Evolutionary conservation across 37 sponge, comb jelly and placozoan genomes (phyloP), one percentile per base, ranked within the genome.

Genomic region (Aphrocallistes beatrix): DNA sequence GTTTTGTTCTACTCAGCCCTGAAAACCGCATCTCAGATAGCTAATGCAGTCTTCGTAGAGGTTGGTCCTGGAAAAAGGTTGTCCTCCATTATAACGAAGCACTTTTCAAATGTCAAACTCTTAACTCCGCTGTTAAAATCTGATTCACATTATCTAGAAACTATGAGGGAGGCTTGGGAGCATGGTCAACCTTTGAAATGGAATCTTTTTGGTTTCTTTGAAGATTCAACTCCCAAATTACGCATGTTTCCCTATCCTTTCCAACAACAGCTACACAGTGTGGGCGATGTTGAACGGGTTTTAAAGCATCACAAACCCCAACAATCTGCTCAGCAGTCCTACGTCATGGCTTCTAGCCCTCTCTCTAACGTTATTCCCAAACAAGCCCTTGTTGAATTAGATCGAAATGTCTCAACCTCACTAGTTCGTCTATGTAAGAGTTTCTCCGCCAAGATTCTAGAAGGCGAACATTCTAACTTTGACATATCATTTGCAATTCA

Each of bases 11-110:
- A 60, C 75, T 1, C 75, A 25, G 75, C 75, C 10, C 34, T 60
- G 3, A 30, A 60, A 60, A 25, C 32, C 17, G 75, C 75, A 8
- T 19, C 21, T 32, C 17, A 60, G n/a, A 60, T 60, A 13, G 75
- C 75, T 19, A 60, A 60, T 13, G 28, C 75, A 19, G 75, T 60
- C n/a, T 60, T 60, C 75, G 10, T 60, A 60, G 75, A 60, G n/a
- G n/a, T 60, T 30, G 75, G 75, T 30, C 75, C 75, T 60, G 75
- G 75, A 60, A 60, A 28, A 19, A 60, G 75, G 34, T 60, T 60
- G n/a, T 60, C 75, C n/a, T 60, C 75, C 10, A 60, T 60, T 60
- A 13, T 60, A 6, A 60, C 28, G 21, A 60, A 60, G 10, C 8
- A 60, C n/a, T 6, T 60, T 19, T 28, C 34, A 60, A 28, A 28